Evolutionary conservation across 2,113 vertebrate genomes (phyloP).

Genomic region (Proteles cristata): DNA sequence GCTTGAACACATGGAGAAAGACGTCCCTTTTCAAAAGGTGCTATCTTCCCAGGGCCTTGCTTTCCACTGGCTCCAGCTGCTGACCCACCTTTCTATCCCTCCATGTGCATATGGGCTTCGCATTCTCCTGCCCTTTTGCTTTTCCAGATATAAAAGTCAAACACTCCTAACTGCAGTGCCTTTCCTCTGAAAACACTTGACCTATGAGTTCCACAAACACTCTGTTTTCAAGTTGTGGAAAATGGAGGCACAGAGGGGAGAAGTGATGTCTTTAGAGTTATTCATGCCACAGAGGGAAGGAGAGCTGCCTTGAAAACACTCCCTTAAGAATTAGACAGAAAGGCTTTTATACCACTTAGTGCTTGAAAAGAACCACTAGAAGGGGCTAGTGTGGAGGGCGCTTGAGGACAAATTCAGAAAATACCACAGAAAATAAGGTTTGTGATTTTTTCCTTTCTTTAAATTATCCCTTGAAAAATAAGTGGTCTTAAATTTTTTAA

Average conservation of each 20-base stretch:
- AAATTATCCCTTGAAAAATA: constrained; percentile 7
- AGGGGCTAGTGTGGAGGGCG: constrained; percentile 21
- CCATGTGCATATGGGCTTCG: background rate
- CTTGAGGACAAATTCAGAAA: constrained; percentile 6
- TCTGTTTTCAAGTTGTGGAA: constrained; percentile 69
- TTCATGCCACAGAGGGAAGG: background rate
- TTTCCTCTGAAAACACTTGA: constrained; percentile 71
- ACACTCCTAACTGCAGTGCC: background rate
- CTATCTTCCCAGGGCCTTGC: background rate
- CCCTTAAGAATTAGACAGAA: constrained; percentile 47
- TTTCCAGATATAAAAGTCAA: constrained; percentile 26
- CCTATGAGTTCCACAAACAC: constrained; percentile 52
- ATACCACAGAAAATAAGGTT: background rate
- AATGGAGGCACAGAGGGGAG: constrained; percentile 53
- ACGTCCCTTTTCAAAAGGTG: background rate
- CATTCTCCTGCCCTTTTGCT: background rate
- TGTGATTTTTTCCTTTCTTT: background rate
- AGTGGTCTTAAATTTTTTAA: background rate
- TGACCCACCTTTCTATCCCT: rapidly evolving
- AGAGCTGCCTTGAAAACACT: constrained; percentile 48
- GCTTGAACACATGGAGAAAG: background rate
- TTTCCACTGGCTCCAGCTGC: background rate
- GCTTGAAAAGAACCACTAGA: constrained; percentile 56
- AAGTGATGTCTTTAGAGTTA: constrained; percentile 38
- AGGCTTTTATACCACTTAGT: constrained; percentile 51